Base-by-base conservation (phyloP, 2,797 vertebrate genomes). In the Poecilia picta region DNA sequence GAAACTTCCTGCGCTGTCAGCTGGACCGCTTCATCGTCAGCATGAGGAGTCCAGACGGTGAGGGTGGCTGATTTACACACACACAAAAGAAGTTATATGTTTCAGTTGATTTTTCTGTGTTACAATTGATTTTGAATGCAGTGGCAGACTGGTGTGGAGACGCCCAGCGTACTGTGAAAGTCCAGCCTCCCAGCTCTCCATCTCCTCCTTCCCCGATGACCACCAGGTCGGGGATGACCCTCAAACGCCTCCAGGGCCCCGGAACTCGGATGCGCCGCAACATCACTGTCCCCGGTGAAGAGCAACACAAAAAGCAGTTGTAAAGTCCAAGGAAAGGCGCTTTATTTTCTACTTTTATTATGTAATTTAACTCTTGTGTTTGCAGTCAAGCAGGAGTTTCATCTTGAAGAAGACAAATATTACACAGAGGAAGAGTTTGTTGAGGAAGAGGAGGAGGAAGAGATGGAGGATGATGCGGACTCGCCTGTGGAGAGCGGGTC, bases 1-100 rank as follows among this genome's bases (percentile, higher is more conserved):
- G 97, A 12, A 97, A 98, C 89, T 97, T 97, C 87, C 88, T 98
- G 86, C 95, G 97, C 33, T 97, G 97, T 59, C 97, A 97, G 89
- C 93, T 98, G 59, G 97, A 97, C 88, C 96, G 96, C n/a, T 97
- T 98, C 93, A 97, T 97, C 88, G 95, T 95, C 72, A 96, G 91
- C 16, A 95, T 97, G 64, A 95, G 96, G 80, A 79, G 78, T 41
- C 82, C 82, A 4, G 95, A 96, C 12, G 91, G 91, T 91, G 81
- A 89, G 85, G 43, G 80, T 87, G 87, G 43, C 2, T 0, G 3
- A 16, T 33, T 36, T 28, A 16, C 8, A 0, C 23, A 53, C 23
- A 51, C 2, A 51, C 7, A 3, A 13, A 46, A 8, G 33, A 3
- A 0, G 23, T 46, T 13, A 53, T 23, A 23, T 8, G 1, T 53